A percentile compares a stretch with the other conserved stretches of the same genome.
Conservation (phyloP, 2,888 invertebrate species). For the Phyllotreta cruciferae region DNA sequence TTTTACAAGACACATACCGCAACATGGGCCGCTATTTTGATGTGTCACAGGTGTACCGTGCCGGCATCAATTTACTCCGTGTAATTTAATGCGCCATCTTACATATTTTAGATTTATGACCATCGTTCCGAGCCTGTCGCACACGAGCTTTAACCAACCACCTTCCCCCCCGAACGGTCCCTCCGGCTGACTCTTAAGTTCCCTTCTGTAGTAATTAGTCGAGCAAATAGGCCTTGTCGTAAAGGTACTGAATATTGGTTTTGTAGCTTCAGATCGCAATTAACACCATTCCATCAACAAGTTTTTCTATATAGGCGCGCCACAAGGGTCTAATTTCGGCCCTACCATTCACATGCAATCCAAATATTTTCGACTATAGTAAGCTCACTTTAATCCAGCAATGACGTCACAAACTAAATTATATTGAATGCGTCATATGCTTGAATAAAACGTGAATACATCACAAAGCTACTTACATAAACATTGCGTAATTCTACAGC, state of each 20-base stretch:
- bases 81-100: slow-evolving; percentile 54
- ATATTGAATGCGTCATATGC: no score
- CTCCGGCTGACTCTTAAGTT: slow-evolving; percentile 17
- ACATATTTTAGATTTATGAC: slow-evolving; percentile 54
- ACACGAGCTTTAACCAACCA: slow-evolving; percentile 21
- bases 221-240: slow-evolving; percentile 20
- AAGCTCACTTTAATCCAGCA: no score
- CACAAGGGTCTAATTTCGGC: no score
- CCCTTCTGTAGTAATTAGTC: slow-evolving; percentile 21
- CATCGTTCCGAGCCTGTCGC: slow-evolving; percentile 43
- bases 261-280: no score
- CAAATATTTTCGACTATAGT: no score
- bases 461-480: no score
- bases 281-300: no score
- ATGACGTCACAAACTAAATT: no score
- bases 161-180: slow-evolving; percentile 28
- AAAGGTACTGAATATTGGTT: not conserved
- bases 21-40: slow-evolving; percentile 29
- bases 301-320: no score
- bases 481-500: no score
- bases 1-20: slow-evolving; percentile 15
- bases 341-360: no score
- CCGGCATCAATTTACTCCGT: slow-evolving; percentile 49
- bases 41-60: slow-evolving; percentile 44
- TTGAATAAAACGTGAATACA: no score